A percentile compares a stretch with the other conserved stretches of the same genome.
Evolutionary conservation across 2,888 invertebrate species (phyloP).

Genomic region (Lepidochitona cinerea): DNA sequence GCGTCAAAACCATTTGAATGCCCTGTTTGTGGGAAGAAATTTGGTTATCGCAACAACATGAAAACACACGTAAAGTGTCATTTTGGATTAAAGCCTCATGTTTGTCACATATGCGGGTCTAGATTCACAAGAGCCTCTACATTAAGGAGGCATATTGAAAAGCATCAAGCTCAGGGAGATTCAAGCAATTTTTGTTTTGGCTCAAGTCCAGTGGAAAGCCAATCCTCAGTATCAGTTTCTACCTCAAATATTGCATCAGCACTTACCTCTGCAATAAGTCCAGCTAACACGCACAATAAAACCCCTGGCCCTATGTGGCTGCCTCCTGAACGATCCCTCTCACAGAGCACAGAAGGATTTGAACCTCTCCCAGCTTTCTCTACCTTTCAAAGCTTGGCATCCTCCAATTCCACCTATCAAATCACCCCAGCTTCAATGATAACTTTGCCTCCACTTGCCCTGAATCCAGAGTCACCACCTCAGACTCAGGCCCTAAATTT

Average conservation of each 20-base stretch:
- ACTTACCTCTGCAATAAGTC: constrained; percentile 2
- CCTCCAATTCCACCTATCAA: neutral
- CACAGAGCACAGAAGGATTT: neutral
- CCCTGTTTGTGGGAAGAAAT: constrained; percentile 59
- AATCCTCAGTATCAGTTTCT: neutral
- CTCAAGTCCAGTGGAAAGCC: constrained; percentile 6
- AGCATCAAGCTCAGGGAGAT: constrained; percentile 9
- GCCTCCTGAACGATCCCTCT: neutral
- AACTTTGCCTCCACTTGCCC: neutral
- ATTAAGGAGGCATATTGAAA: constrained; percentile 46
- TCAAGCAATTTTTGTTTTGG: constrained; percentile 6
- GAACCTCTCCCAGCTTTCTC: neutral
- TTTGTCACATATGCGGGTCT: constrained; percentile 60
- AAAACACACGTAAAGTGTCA: constrained; percentile 64
- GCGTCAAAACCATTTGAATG: constrained; percentile 63
- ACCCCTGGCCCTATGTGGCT: neutral
- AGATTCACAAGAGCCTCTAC: constrained; percentile 63
- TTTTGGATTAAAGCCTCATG: constrained; percentile 61
- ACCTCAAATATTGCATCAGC: constrained; percentile 7
- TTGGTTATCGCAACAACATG: constrained; percentile 66
- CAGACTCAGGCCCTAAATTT: constrained; percentile 8
- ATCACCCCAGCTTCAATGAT: neutral
- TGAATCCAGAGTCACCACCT: neutral
- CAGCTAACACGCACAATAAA: neutral
- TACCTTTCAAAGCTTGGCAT: neutral